Conservation (phyloP, 53 echinoderm and acorn worm species). For the Zoroaster sp. region DNA sequence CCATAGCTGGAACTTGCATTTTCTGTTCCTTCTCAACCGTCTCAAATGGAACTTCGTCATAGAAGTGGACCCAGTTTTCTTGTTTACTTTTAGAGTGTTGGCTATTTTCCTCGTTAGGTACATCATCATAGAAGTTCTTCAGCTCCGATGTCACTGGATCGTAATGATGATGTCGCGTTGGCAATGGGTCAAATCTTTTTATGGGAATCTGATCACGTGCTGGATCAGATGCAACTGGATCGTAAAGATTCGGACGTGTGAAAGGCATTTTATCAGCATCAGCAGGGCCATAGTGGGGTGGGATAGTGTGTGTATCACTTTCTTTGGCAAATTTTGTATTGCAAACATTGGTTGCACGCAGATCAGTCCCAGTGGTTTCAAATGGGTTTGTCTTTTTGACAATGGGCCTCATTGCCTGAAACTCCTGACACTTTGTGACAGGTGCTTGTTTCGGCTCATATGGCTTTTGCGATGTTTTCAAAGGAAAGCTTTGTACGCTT, state of each 20-base stretch:
- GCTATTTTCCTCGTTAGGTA: constrained; percentile 57
- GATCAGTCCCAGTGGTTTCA: constrained; percentile 9
- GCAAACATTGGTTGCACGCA: neutral
- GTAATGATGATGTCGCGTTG: neutral
- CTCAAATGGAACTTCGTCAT: constrained; percentile 86
- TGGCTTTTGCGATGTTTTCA: neutral
- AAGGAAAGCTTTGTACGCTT: too few species aligned
- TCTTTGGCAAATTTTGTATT: neutral
- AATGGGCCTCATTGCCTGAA: neutral
- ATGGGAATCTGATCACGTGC: neutral
- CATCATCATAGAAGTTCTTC: constrained; percentile 54
- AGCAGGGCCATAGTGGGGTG: constrained; percentile 1
- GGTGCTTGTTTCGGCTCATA: neutral
- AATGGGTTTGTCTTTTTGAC: constrained; percentile 47
- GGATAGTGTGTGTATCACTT: neutral
- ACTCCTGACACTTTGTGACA: neutral
- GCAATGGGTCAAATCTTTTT: neutral
- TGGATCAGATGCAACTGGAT: neutral
- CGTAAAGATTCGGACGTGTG: neutral
- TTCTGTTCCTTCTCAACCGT: neutral
- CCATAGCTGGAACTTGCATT: neutral
- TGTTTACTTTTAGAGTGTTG: neutral
- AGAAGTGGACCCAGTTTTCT: constrained; percentile 82
- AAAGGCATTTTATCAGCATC: neutral
- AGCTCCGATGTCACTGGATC: neutral